Conservation (phyloP, 1,140 invertebrate genomes). For the Pseudomyrmex concolor region DNA sequence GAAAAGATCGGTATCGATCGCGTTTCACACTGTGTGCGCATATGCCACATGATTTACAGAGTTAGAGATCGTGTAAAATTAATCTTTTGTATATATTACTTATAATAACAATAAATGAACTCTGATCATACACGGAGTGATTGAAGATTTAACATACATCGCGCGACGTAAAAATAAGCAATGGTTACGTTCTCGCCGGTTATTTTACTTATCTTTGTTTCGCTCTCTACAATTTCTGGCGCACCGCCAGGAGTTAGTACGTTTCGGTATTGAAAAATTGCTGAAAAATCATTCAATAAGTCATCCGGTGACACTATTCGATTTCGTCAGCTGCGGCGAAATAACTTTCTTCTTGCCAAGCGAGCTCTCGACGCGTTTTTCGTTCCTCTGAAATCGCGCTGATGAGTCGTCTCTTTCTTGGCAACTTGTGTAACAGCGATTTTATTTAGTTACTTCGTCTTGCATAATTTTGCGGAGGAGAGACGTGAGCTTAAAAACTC, state of each 20-base stretch:
- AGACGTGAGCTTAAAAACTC: slow-evolving; percentile 26
- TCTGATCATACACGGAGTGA: background rate
- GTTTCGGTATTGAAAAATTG: background rate
- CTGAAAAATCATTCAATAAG: background rate
- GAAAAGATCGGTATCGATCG: slow-evolving; percentile 12
- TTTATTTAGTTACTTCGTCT: slow-evolving; percentile 63
- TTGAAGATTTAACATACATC: slow-evolving; percentile 1
- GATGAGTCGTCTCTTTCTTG: slow-evolving; percentile 63
- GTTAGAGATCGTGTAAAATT: background rate
- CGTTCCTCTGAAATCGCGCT: background rate
- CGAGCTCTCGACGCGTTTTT: background rate
- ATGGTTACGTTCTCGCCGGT: background rate
- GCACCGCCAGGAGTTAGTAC: background rate
- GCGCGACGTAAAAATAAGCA: background rate
- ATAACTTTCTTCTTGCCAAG: slow-evolving; percentile 25
- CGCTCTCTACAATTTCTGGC: background rate
- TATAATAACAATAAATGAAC: too few relatives aligned
- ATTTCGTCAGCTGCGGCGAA: slow-evolving; percentile 5
- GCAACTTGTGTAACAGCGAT: slow-evolving; percentile 26
- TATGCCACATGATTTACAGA: background rate
- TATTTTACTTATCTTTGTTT: background rate
- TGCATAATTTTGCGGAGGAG: slow-evolving; percentile 51
- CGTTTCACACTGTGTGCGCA: background rate
- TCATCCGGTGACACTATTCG: slow-evolving; percentile 34
- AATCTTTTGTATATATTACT: background rate